Evolutionary conservation across 1,140 invertebrate species (phyloP).

Genomic region (Dicyema japonicum): DNA sequence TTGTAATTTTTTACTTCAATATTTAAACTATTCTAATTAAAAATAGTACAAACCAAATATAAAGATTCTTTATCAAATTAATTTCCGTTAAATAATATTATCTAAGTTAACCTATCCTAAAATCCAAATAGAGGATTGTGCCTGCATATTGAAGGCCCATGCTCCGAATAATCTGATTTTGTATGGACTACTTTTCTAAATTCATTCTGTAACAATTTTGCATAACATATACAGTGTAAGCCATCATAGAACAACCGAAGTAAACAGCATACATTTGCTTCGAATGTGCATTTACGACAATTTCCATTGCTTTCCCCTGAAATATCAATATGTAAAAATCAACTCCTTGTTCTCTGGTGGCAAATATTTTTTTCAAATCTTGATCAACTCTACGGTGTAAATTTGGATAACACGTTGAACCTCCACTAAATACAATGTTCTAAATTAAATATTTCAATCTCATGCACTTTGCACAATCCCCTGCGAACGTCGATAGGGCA

Average conservation of each 20-base stretch:
- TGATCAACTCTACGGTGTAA: slow-evolving; percentile 70
- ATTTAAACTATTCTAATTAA: too few species aligned
- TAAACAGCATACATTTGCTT: slow-evolving; percentile 98
- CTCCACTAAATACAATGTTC: slow-evolving; percentile 90
- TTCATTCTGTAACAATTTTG: slow-evolving; percentile 46
- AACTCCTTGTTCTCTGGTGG: too few species aligned
- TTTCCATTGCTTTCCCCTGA: slow-evolving; percentile 85
- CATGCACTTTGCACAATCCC: too few species aligned
- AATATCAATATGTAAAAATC: too few species aligned
- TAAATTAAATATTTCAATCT: too few species aligned
- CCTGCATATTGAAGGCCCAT: slow-evolving; percentile 88
- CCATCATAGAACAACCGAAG: slow-evolving; percentile 93
- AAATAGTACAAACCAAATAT: too few species aligned
- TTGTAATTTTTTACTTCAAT: too few species aligned
- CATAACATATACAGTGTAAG: slow-evolving; percentile 51
- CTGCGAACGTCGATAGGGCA: too few species aligned
- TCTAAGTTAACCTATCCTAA: slow-evolving; percentile 52
- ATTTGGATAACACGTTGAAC: slow-evolving; percentile 96
- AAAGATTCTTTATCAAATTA: too few species aligned
- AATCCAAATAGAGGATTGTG: slow-evolving; percentile 98
- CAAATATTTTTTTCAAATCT: too few species aligned
- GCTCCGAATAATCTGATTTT: slow-evolving; percentile 88
- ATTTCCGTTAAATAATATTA: too few species aligned
- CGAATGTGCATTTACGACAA: slow-evolving; percentile 82
- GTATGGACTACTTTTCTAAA: slow-evolving; percentile 99